These are phyloP conservation scores for Nymphalis urticae DNA, from an alignment of 2,888 invertebrate genomes.

Conservation along the genomic window DNA sequence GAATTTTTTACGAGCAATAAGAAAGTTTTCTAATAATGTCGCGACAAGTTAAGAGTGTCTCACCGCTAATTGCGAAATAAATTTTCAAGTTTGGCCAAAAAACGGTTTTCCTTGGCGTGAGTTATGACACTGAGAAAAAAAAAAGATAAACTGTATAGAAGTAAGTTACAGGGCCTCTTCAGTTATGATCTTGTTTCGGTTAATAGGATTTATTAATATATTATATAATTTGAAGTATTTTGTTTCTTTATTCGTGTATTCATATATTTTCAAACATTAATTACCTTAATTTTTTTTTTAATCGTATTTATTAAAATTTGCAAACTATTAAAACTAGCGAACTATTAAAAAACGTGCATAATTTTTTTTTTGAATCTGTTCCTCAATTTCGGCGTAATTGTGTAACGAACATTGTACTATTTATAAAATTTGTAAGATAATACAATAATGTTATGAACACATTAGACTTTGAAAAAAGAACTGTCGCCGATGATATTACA, in stretches of 20 bases:
- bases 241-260: too few species aligned
- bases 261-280: too few species aligned
- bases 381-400: too few species aligned
- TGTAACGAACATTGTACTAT: too few species aligned
- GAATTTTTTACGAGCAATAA: conserved; percentile 73
- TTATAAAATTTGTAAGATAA: too few species aligned
- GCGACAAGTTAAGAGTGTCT: conserved; percentile 62
- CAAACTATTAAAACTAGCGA: too few species aligned
- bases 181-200: not conserved
- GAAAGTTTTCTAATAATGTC: conserved; percentile 80
- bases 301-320: too few species aligned
- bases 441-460: not conserved
- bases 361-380: too few species aligned
- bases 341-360: too few species aligned
- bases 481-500: conserved; percentile 10
- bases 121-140: conserved; percentile 65
- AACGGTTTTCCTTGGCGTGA: conserved; percentile 62
- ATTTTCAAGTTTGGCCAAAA: conserved; percentile 77
- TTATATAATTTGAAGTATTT: too few species aligned
- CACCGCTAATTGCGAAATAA: conserved; percentile 80
- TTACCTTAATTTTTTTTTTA: too few species aligned
- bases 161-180: conserved; percentile 28
- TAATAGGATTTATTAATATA: not conserved
- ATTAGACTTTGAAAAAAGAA: conserved; percentile 1
- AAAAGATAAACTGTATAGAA: conserved; percentile 51